A percentile compares a stretch with the other conserved stretches of the same genome.
Conservation (phyloP, 2,888 invertebrate genomes). For the Baccha elongata region DNA sequence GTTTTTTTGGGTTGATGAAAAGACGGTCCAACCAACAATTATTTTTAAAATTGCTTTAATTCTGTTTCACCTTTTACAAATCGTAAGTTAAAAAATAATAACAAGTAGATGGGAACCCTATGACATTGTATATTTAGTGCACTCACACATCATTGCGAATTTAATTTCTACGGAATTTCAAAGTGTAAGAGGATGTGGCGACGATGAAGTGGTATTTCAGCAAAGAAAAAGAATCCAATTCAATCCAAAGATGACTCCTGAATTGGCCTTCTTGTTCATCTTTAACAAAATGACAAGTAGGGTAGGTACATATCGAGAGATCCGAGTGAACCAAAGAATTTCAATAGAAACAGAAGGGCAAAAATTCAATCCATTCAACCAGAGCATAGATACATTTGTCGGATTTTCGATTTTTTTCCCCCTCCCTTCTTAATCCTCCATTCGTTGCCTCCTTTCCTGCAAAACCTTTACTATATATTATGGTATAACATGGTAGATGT, state of each 20-base stretch:
- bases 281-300: conserved; percentile 62
- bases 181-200: background rate
- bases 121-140: conserved; percentile 12
- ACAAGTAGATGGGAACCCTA: conserved; percentile 10
- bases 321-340: conserved; percentile 23
- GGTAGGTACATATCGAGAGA: conserved; percentile 21
- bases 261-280: conserved; percentile 64
- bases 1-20: too few relatives aligned
- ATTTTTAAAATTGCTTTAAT: background rate
- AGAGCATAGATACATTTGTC: conserved; percentile 61
- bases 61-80: background rate
- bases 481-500: background rate
- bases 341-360: conserved; percentile 44
- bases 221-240: conserved; percentile 37
- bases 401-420: conserved; percentile 30
- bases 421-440: background rate
- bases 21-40: too few relatives aligned
- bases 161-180: conserved; percentile 41
- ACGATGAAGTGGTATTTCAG: conserved; percentile 58
- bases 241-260: conserved; percentile 50
- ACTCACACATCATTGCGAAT: conserved; percentile 45
- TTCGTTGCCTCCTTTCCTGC: background rate
- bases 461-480: background rate
- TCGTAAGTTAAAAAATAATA: background rate
- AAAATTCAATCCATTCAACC: conserved; percentile 64